Base-by-base conservation (phyloP, 2,113 vertebrate species). In the pig (Sus scrofa) region DNA sequence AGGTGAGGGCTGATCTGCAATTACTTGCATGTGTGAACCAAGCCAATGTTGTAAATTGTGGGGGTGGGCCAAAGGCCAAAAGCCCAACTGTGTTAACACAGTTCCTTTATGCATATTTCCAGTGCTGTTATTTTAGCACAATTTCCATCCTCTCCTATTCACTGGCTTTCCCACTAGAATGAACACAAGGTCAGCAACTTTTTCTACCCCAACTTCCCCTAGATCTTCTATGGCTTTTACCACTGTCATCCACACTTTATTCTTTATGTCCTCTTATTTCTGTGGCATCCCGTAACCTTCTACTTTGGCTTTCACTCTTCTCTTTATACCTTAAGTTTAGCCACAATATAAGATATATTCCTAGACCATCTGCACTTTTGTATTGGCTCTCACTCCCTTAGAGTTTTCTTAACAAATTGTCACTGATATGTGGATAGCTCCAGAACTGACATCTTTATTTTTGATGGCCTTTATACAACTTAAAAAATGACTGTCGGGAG, bases 11-110 rank as follows among this genome's bases (percentile, higher is more conserved):
- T 63, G 44, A 83, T 93, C 58, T 89, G 22, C 34, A 65, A 44
- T 94, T 54, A 85, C 77, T 52, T 75, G 14, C 27, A 77, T 75
- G 50, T 77, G 30, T 94, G 70, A 96, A 81, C 50, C 63, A 91
- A 82, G 88, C 20, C 10, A 32, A 27, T 22, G 2, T 18, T 81
- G 3, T 68, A 67, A 81, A 50, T 58, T 27, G 12, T 50, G 34
- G 22, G 15, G 27, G 14, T 75, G 86, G 22, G 32, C 20, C 20
- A 82, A 68, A 75, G 30, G 63, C 30, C 11, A 20, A 75, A 71
- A 92, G 26, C 7, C 60, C 24, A 50, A 37, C 27, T 62, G 5
- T 70, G 44, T 50, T 50, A 50, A 75, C 24, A 60, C 30, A 34
- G 44, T 82, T 77, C 87, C 39, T 86, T 56, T 63, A 83, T 20